These are phyloP conservation scores for Pseudotriccus pelzelni DNA, from an alignment of 2,797 vertebrate genomes.

Conservation along the genomic window DNA sequence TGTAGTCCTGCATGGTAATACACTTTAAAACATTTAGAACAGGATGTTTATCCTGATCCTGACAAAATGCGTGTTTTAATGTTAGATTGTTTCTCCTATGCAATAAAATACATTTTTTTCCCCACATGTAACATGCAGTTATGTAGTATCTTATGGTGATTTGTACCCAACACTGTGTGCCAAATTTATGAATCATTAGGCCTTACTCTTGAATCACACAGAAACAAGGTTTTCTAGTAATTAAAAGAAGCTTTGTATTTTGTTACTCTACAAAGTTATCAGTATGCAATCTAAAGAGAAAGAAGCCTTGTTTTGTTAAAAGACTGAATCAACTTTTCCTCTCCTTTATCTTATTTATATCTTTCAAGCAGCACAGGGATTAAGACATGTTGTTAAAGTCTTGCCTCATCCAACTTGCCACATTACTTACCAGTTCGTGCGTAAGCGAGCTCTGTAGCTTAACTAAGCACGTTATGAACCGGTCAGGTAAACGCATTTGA, in stretches of 20 bases:
- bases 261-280: not conserved
- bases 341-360: slow-evolving; percentile 41
- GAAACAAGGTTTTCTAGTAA: not conserved
- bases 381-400: slow-evolving; percentile 23
- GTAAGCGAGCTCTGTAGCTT: not conserved
- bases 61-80: not conserved
- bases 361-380: slow-evolving; percentile 1
- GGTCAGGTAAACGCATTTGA: not conserved
- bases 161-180: not conserved
- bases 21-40: not conserved
- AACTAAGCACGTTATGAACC: slow-evolving; percentile 10
- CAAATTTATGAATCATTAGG: not conserved
- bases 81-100: not conserved
- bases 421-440: not conserved
- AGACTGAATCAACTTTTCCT: slow-evolving; percentile 48
- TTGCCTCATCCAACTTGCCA: slow-evolving; percentile 48
- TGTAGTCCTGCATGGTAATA: not conserved
- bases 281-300: not conserved
- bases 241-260: not conserved
- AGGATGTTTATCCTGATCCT: not conserved
- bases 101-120: not conserved
- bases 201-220: not conserved
- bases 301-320: slow-evolving; percentile 7
- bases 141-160: not conserved
- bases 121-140: not conserved